phyloP scores from a whole-genome alignment of 30 jellyfish, hydroid and myxozoan species.

The Aurelia coerulea region DNA sequence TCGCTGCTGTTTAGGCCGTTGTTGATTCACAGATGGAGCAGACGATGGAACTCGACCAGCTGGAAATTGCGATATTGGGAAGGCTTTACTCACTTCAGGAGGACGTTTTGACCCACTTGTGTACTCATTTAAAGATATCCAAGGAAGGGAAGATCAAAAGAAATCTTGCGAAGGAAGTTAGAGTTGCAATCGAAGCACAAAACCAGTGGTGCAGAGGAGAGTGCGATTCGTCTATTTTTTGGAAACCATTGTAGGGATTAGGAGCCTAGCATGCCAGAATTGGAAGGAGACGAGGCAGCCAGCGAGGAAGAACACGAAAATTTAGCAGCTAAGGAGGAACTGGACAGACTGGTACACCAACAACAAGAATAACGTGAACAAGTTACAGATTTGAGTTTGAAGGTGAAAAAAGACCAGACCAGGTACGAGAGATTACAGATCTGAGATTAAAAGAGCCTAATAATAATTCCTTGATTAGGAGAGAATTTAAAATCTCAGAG shows the following conservation, averaged over 20 bases:
- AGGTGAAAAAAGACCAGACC: slow-evolving; percentile 9
- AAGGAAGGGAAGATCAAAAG: slow-evolving; percentile 52
- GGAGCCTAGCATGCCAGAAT: slow-evolving; percentile 17
- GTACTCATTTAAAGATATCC: not conserved
- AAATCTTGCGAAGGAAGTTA: slow-evolving; percentile 4
- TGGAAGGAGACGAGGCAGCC: slow-evolving; percentile 12
- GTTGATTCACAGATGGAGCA: not conserved
- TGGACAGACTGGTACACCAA: slow-evolving; percentile 5
- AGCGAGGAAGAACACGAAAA: not conserved
- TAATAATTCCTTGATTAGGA: slow-evolving; percentile 8
- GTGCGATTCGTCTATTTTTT: slow-evolving; percentile 10
- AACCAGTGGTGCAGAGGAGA: slow-evolving; percentile 34
- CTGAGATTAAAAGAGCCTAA: slow-evolving; percentile 14
- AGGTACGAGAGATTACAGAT: slow-evolving; percentile 28
- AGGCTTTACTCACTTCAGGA: slow-evolving; percentile 16
- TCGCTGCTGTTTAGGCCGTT: slow-evolving; percentile 17
- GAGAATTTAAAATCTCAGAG: slow-evolving; percentile 39
- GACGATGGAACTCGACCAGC: slow-evolving; percentile 29
- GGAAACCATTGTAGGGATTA: slow-evolving; percentile 13
- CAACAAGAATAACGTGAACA: slow-evolving; percentile 3
- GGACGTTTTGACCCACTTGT: slow-evolving; percentile 24
- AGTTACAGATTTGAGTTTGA: slow-evolving; percentile 10
- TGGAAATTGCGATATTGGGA: slow-evolving; percentile 32
- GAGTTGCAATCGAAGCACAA: slow-evolving; percentile 32
- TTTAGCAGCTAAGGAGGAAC: slow-evolving; percentile 28